These are phyloP conservation scores for Cercocebus atys DNA, from an alignment of 2,113 vertebrate species.

Conservation along the genomic window DNA sequence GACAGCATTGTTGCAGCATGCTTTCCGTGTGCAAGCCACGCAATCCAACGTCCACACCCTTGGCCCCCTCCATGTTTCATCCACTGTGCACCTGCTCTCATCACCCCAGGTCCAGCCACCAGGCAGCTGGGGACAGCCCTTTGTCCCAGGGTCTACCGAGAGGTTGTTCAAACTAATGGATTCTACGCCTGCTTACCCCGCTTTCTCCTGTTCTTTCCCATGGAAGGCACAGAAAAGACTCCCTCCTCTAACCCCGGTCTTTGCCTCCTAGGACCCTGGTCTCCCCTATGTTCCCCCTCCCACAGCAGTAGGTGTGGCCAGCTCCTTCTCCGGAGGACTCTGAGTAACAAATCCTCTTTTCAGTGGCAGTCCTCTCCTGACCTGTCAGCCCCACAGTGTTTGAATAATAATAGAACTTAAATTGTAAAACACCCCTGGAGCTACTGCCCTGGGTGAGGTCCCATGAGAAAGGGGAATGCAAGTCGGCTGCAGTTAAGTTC, in stretches of 20 bases:
- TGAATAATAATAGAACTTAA: not conserved
- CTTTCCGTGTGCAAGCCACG: not conserved
- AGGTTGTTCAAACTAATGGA: too few relatives aligned
- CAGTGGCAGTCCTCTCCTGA: not conserved
- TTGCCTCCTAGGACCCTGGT: not conserved
- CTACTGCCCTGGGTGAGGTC: not conserved
- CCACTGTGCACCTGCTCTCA: not conserved
- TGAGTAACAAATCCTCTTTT: not conserved
- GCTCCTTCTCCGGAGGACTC: not conserved
- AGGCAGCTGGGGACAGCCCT: not conserved
- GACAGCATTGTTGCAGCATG: too few relatives aligned
- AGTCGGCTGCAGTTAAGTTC: not conserved
- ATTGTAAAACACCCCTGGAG: not conserved
- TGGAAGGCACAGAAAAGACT: not conserved
- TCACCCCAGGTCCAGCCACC: not conserved
- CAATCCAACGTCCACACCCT: not conserved
- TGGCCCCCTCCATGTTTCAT: too few relatives aligned
- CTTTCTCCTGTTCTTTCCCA: not conserved
- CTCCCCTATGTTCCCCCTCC: not conserved
- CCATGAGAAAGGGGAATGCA: not conserved
- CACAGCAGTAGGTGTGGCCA: not conserved
- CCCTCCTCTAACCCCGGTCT: fast-evolving
- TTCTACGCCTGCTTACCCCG: not conserved
- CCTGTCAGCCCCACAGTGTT: not conserved
- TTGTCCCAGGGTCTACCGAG: not conserved